Base-by-base conservation (phyloP, 92 coral and sea anemone genomes). In the Muricea muricata region DNA sequence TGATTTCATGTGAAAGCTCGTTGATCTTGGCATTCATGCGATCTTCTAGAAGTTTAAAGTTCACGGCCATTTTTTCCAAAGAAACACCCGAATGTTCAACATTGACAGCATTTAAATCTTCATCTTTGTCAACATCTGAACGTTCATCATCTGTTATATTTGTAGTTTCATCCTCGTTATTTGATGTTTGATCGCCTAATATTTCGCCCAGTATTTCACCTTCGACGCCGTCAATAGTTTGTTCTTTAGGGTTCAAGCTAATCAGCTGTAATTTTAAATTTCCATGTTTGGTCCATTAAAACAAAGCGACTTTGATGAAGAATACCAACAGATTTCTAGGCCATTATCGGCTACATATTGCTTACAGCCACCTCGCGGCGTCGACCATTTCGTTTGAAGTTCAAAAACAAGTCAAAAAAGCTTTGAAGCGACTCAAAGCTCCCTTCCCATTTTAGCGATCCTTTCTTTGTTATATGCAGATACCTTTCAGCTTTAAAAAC, bases 321-420 rank as follows among this genome's bases (percentile, higher is more conserved):
- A 26, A 20, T 47, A 75, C 81, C 81, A 75, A n/a, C 81, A 41
- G 48, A 75, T 75, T 45, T 28, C 81, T 18, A 75, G 33, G 10
- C 14, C 5, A 47, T 75, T 50, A 28, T 33, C 57, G 30, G 34
- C 34, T 75, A 46, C 63, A 39, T 75, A 48, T 31, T 75, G 65
- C 33, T 75, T 75, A 40, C 81, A 75, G 65, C 65, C 65, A 24
- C 66, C 81, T 46, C 81, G 66, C 81, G 68, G 81, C 63, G 33
- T 13, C 39, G 46, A 66, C 60, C 79, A 73, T 26, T 73, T 73
- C 29, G 79, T 73, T 17, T 73, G 57, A 31, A 24, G 0, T 48
- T 75, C 35, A 75, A 60, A 21, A 75, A 33, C 24, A 66, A 48
- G 81, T 75, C 67, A 31, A 75, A 50, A 48, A 75, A 75, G 35